These are phyloP conservation scores for Scaptomyza pallida DNA, from an alignment of 1,140 invertebrate species.

Conservation along the genomic window DNA sequence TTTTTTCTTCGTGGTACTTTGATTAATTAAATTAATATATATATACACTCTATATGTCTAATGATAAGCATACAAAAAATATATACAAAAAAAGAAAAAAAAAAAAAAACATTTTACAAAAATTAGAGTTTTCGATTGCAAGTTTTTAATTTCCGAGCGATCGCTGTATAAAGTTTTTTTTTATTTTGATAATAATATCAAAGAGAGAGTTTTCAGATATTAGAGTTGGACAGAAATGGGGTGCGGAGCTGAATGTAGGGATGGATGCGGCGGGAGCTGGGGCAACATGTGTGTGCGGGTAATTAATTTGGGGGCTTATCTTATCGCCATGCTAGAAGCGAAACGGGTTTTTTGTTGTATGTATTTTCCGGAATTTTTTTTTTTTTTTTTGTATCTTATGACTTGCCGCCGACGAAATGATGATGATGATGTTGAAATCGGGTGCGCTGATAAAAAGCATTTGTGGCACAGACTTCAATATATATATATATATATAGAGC, in stretches of 20 bases:
- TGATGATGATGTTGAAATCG: conserved; percentile 53
- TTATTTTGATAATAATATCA: conserved; percentile 9
- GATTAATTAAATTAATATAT: too few relatives aligned
- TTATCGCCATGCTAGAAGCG: conserved; percentile 62
- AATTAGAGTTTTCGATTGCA: not conserved
- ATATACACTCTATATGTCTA: too few relatives aligned
- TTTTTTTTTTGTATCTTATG: conserved; percentile 46
- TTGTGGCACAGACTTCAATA: conserved; percentile 11
- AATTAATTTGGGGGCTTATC: conserved; percentile 77
- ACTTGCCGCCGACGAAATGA: conserved; percentile 32
- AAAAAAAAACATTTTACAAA: not conserved
- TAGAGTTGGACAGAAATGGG: conserved; percentile 19
- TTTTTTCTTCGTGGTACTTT: too few relatives aligned
- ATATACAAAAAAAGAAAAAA: too few relatives aligned
- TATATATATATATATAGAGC: conserved; percentile 4
- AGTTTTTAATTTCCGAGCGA: not conserved
- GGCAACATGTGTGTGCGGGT: conserved; percentile 49
- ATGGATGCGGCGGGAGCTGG: not conserved
- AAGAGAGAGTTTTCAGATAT: conserved; percentile 28
- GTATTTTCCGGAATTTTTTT: conserved; percentile 15
- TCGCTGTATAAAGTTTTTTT: not conserved
- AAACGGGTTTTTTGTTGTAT: conserved; percentile 32
- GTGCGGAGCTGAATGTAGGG: conserved; percentile 1
- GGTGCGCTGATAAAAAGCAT: conserved; percentile 41
- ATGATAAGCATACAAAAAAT: too few relatives aligned